Evolutionary conservation across 2,113 vertebrate species (phyloP).

Genomic region (Brachyhypopomus gauderio): DNA sequence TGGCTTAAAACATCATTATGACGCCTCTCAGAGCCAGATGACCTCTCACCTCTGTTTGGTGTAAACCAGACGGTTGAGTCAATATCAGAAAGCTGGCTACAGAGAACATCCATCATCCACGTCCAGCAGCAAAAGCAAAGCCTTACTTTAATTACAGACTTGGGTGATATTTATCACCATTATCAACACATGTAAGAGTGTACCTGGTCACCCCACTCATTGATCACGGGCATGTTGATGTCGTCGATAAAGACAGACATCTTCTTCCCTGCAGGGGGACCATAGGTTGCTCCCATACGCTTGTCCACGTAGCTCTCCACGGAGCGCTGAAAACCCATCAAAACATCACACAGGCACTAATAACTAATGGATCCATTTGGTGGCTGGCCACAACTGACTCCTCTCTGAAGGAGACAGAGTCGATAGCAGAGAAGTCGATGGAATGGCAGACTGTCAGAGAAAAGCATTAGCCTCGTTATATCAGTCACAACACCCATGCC

Average conservation of each 20-base stretch:
- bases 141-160: background rate
- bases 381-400: background rate
- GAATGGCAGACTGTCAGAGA: slow-evolving; percentile 6
- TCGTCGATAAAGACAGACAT: slow-evolving; percentile 96
- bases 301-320: slow-evolving; percentile 94
- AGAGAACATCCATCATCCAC: background rate
- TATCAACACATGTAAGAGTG: slow-evolving; percentile 4
- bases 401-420: background rate
- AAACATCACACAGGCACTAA: slow-evolving; percentile 4
- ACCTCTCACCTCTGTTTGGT: background rate
- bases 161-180: too few species aligned
- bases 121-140: background rate
- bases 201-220: slow-evolving; percentile 98
- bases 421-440: slow-evolving; percentile 19
- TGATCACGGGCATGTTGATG: slow-evolving; percentile 94
- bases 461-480: slow-evolving; percentile 10
- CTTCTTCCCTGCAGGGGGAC: slow-evolving; percentile 91
- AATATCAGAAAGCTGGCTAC: background rate
- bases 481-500: background rate
- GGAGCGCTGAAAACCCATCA: slow-evolving; percentile 75
- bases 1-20: too few species aligned
- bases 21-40: background rate
- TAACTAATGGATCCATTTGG: slow-evolving; percentile 17
- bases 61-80: background rate
- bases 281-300: slow-evolving; percentile 90